Conservation (phyloP, 2,113 vertebrate genomes). For the Struthio camelus region DNA sequence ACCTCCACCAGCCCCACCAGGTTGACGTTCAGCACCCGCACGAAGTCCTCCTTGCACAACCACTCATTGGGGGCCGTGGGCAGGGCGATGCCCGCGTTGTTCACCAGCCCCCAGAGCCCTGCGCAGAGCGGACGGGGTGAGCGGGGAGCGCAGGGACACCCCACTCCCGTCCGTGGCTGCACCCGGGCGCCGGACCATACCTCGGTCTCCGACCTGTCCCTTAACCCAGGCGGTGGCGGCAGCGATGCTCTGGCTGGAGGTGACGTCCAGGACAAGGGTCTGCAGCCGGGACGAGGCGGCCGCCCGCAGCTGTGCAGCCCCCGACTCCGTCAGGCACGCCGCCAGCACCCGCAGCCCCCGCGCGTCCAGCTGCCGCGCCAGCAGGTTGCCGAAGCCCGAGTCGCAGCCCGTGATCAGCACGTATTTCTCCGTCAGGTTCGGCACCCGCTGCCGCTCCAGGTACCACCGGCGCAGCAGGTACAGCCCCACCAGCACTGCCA, state of each 20-base stretch:
- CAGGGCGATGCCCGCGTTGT: slow-evolving; percentile 74
- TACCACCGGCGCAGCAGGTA: too few relatives aligned
- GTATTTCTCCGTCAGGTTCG: slow-evolving; percentile 72
- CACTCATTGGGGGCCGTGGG: slow-evolving; percentile 55
- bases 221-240: slow-evolving; percentile 74
- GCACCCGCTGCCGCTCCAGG: slow-evolving; percentile 28
- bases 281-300: slow-evolving; percentile 75
- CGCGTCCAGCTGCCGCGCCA: slow-evolving; percentile 82
- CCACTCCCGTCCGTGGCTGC: rapidly evolving
- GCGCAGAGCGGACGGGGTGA: neutral
- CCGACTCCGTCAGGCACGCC: slow-evolving; percentile 80
- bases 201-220: slow-evolving; percentile 76
- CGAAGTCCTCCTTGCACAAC: slow-evolving; percentile 77
- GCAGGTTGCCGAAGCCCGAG: slow-evolving; percentile 86
- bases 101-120: slow-evolving; percentile 89
- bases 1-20: slow-evolving; percentile 79
- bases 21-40: slow-evolving; percentile 80
- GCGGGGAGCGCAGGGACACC: rapidly evolving
- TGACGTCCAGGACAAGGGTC: slow-evolving; percentile 81
- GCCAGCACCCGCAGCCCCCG: slow-evolving; percentile 83
- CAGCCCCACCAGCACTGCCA: neutral
- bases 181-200: slow-evolving; percentile 32
- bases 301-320: slow-evolving; percentile 72
- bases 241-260: slow-evolving; percentile 73
- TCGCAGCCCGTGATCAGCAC: slow-evolving; percentile 91